Evolutionary conservation across 2,888 invertebrate genomes (phyloP).

Genomic region (Dynastes hyllus): DNA sequence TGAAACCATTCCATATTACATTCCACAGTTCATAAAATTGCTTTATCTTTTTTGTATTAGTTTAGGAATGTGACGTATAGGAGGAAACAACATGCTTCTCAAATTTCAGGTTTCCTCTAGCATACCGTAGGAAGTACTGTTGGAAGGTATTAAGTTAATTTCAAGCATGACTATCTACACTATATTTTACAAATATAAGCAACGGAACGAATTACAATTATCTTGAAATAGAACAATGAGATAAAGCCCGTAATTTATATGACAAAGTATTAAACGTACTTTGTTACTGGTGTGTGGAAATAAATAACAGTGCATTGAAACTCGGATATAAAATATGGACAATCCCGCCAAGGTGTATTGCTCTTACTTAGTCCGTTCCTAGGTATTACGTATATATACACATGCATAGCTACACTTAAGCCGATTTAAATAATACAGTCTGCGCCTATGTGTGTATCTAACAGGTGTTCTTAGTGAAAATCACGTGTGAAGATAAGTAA

Average conservation of each 20-base stretch:
- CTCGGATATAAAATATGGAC: conserved; percentile 28
- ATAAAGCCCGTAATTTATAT: conserved; percentile 35
- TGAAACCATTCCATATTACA: background rate
- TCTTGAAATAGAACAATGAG: conserved; percentile 38
- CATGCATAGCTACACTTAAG: conserved; percentile 17
- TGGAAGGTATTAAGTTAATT: conserved; percentile 21
- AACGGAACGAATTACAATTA: conserved; percentile 31
- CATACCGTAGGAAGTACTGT: conserved; percentile 23
- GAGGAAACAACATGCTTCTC: background rate
- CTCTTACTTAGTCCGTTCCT: conserved; percentile 8
- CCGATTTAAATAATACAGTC: conserved; percentile 15
- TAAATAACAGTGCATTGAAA: conserved; percentile 33
- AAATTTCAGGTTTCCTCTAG: conserved; percentile 20
- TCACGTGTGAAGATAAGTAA: conserved; percentile 44
- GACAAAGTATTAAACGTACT: conserved; percentile 31
- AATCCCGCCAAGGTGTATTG: conserved; percentile 18
- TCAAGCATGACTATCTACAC: conserved; percentile 36
- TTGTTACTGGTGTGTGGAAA: conserved; percentile 26
- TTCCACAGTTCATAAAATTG: background rate
- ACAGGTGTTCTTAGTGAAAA: conserved; percentile 47
- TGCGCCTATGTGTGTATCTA: conserved; percentile 17
- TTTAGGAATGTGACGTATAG: background rate
- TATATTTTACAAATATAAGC: conserved; percentile 35
- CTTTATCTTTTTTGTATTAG: background rate
- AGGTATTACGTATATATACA: conserved; percentile 5